Evolutionary conservation across 2,888 invertebrate genomes (phyloP).

Genomic region (Matsumyia berberina): DNA sequence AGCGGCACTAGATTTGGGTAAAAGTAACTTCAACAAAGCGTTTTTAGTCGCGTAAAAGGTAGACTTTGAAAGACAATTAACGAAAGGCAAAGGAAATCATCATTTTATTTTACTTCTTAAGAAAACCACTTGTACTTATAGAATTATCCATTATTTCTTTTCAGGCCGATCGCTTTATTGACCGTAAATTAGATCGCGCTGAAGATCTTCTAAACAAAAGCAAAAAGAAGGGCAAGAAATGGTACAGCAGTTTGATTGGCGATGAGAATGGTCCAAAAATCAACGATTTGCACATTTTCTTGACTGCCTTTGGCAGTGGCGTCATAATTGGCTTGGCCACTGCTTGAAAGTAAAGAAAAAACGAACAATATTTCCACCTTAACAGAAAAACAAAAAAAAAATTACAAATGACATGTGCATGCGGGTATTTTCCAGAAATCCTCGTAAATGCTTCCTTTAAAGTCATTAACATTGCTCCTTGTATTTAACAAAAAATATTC

Average conservation of each 20-base stretch:
- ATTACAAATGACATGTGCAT: constrained; percentile 30
- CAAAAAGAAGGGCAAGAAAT: constrained; percentile 89
- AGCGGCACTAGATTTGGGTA: too few relatives aligned
- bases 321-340: constrained; percentile 88
- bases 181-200: constrained; percentile 92
- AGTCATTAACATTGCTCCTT: constrained; percentile 30
- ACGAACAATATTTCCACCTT: constrained; percentile 17
- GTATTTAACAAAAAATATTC: constrained; percentile 25
- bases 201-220: constrained; percentile 90
- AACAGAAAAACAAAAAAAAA: constrained; percentile 19
- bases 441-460: constrained; percentile 28
- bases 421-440: constrained; percentile 27
- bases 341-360: constrained; percentile 78
- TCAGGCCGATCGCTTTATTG: constrained; percentile 92
- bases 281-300: constrained; percentile 91
- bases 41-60: too few relatives aligned
- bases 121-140: neutral
- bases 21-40: too few relatives aligned
- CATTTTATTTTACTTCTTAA: neutral
- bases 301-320: constrained; percentile 92
- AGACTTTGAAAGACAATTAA: too few relatives aligned
- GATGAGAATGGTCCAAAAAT: constrained; percentile 88
- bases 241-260: constrained; percentile 89
- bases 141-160: neutral
- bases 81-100: too few relatives aligned